A percentile compares a stretch with the other conserved stretches of the same genome.
These are phyloP conservation scores for Aspidapion aeneum DNA, from an alignment of 2,888 invertebrate species.

Conservation along the genomic window DNA sequence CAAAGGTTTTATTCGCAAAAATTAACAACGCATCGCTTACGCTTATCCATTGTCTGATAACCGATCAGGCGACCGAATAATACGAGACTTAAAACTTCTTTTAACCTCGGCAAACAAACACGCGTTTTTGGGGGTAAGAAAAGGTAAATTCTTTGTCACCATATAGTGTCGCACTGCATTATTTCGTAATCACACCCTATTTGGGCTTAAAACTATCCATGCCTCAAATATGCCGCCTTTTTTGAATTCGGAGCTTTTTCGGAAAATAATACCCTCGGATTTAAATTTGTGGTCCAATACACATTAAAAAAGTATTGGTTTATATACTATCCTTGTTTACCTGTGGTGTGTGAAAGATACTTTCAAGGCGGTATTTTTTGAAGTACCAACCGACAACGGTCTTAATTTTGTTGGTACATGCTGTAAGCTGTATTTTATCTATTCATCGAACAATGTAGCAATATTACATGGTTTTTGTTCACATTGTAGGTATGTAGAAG, in stretches of 20 bases:
- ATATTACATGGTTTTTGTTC: background rate
- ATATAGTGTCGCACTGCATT: background rate
- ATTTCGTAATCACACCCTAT: background rate
- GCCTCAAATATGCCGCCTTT: background rate
- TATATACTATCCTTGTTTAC: background rate
- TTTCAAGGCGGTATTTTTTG: background rate
- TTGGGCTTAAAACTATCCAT: background rate
- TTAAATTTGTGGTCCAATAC: slow-evolving; percentile 24
- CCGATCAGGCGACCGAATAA: background rate
- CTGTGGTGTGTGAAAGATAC: background rate
- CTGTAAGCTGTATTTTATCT: background rate
- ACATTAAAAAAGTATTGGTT: background rate
- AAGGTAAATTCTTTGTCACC: background rate
- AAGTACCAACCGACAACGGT: background rate
- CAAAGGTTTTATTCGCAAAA: background rate
- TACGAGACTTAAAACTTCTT: background rate
- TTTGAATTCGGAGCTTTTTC: background rate
- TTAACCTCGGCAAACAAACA: background rate
- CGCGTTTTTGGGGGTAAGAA: background rate
- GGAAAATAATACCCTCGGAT: slow-evolving; percentile 6
- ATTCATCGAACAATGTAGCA: background rate
- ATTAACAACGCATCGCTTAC: background rate
- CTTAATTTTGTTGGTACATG: background rate
- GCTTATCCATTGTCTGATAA: background rate
- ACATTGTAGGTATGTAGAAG: background rate